Conservation (phyloP, 2,113 vertebrate genomes). For the Sinocyclocheilus anshuiensis region DNA sequence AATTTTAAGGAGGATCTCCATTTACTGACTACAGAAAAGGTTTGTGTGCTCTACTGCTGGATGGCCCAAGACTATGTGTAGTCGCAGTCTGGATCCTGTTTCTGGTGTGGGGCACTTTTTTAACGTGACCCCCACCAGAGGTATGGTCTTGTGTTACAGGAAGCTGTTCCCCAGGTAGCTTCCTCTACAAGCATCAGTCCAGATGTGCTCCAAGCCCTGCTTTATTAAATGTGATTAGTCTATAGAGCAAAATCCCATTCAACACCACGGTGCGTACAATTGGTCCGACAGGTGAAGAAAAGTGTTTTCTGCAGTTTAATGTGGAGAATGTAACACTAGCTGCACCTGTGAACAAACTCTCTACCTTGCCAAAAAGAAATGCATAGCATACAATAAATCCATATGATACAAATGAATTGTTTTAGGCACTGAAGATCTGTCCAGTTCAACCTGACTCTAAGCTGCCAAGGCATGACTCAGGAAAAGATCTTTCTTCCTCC, state of each 20-base stretch:
- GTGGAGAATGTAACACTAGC: slow-evolving; percentile 53
- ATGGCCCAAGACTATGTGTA: neutral
- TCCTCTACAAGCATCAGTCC: slow-evolving; percentile 57
- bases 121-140: slow-evolving; percentile 59
- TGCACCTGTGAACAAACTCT: slow-evolving; percentile 59
- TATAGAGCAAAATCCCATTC: slow-evolving; percentile 54
- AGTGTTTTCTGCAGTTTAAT: slow-evolving; percentile 61
- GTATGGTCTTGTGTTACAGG: slow-evolving; percentile 61
- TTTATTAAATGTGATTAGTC: slow-evolving; percentile 69
- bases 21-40: slow-evolving; percentile 33
- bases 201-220: slow-evolving; percentile 48
- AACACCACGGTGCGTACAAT: slow-evolving; percentile 48
- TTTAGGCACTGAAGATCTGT: slow-evolving; percentile 20
- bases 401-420: slow-evolving; percentile 17
- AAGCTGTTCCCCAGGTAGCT: slow-evolving; percentile 61
- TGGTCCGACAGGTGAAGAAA: slow-evolving; percentile 65
- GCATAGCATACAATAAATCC: slow-evolving; percentile 1
- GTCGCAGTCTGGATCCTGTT: slow-evolving; percentile 63
- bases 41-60: slow-evolving; percentile 15
- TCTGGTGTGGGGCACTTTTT: slow-evolving; percentile 53
- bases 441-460: slow-evolving; percentile 45
- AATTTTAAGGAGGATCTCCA: neutral
- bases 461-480: slow-evolving; percentile 54
- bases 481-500: slow-evolving; percentile 41
- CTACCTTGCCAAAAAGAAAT: neutral